Evolutionary conservation across 2,797 vertebrate genomes (phyloP), one percentile per base, ranked within the genome.

Genomic region (Etheostoma perlongum): DNA sequence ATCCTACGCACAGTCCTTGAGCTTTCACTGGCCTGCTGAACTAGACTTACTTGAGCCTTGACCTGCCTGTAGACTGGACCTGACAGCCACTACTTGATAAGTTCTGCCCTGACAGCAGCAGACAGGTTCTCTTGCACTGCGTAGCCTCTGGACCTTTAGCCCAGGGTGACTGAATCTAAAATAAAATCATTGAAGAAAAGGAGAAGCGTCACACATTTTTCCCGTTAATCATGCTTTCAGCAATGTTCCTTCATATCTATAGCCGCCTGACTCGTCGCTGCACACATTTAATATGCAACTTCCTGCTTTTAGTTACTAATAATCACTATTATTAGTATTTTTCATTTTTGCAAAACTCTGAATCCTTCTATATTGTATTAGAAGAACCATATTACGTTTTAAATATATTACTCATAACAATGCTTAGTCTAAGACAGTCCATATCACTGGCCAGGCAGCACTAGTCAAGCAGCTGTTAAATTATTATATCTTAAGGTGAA

Each of bases 161-260:
- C 23, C 13, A 16, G 4, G 40, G 67, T 23, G 33, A 74, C 60
- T 53, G 47, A 74, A 53, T 53, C 13, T 10, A 36, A 36, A 16
- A 61, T 36, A 55, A 36, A 67, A 70, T 68, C 59, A 68, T 23
- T 71, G 46, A 71, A 42, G 33, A 16, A 23, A 42, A 30, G 57
- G 55, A 67, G 60, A 23, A 36, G 65, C 51, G 47, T 42, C 0
- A 0, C n/a, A 1, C 15, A 21, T 40, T 64, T 30, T 23, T 46
- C 10, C 19, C 44, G 51, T 53, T 74, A 7, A n/a, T 74, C 55
- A 25, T 46, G 73, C 62, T 76, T 42, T 51, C n/a, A 70, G 19
- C 42, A 60, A 52, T 67, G 27, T 77, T 60, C 25, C 64, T n/a
- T 61, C 30, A 46, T 75, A 63, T 23, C 25, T 11, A 14, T 62